Evolutionary conservation across 2,797 vertebrate species (phyloP), one percentile per base, ranked within the genome.

Genomic region (Coilia nasus): DNA sequence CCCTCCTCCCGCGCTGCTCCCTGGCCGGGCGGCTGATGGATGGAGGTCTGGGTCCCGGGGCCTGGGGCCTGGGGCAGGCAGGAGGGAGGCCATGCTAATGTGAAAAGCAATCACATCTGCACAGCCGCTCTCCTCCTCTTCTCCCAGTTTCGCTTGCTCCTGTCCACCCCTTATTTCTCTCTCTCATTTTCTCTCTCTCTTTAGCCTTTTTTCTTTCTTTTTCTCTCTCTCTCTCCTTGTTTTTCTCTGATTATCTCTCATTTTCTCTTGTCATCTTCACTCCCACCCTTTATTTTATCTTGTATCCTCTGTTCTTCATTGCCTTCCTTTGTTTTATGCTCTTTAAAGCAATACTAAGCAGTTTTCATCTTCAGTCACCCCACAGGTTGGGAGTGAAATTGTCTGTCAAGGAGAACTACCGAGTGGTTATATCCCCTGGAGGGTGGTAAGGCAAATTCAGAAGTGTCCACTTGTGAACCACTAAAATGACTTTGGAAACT

Each of bases 101-200:
- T 86, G 85, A 89, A 90, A 84, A 85, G 83, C 86, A 86, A 87
- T 89, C 86, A 89, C 86, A 86, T 90, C 81, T 78, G 57, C 46
- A 78, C 87, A 81, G 35, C 85, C 54, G 59, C 80, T 87, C 67
- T 89, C 84, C 57, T 59, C 50, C 23, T 28, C 11, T 31, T 11
- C 15, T 31, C 50, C 14, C 2, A 41, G 35, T 41, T 54, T 54
- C 50, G 7, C 50, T 54, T 14, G 7, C 50, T 54, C 14, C 50
- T 54, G 9, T 54, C 14, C 50, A 10, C 50, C 14, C 25, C 64
- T 71, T 10, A 12, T 67, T 6, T 71, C 67, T 41, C 62, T 75
- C n/a, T 75, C 6, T 78, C 6, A 6, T 10, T 25, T n/a, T 25
- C 60, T 67, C 67, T 15, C 67, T 75, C 5, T 50, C 59, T 64